Percentiles rank a stretch among this genome's conserved stretches.
phyloP scores from a whole-genome alignment of 2,888 invertebrate species.

The Leucophenga maculata region DNA sequence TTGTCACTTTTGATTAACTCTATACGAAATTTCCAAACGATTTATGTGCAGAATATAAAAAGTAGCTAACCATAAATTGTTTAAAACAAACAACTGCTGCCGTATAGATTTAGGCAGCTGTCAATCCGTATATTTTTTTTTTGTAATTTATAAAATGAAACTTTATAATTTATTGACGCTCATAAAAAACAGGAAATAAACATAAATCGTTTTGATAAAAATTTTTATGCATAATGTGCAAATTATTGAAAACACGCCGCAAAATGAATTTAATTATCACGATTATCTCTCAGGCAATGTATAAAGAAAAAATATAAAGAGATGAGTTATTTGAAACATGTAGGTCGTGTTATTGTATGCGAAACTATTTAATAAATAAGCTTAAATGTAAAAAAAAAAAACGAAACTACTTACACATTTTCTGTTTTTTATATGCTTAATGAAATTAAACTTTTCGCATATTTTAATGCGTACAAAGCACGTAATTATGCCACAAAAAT shows the following conservation, averaged over 20 bases:
- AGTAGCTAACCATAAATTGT: not conserved
- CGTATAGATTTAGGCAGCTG: conserved; percentile 39
- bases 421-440: too few species aligned
- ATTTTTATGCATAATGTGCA: not conserved
- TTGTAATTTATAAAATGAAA: conserved; percentile 32
- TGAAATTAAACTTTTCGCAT: too few species aligned
- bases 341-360: not conserved
- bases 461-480: too few species aligned
- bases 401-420: too few species aligned
- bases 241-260: conserved; percentile 23
- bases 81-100: not conserved
- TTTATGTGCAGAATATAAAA: too few species aligned
- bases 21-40: too few species aligned
- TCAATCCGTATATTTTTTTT: conserved; percentile 3
- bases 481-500: too few species aligned
- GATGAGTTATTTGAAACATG: conserved; percentile 4
- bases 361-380: not conserved
- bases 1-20: too few species aligned
- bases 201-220: too few species aligned
- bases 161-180: conserved; percentile 41
- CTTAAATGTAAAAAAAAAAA: not conserved
- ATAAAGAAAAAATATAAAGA: not conserved
- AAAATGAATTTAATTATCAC: conserved; percentile 14
- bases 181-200: conserved; percentile 29
- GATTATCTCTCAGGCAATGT: not conserved